Evolutionary conservation across 1,140 invertebrate species (phyloP).

Genomic region (Coptotermes formosanus): DNA sequence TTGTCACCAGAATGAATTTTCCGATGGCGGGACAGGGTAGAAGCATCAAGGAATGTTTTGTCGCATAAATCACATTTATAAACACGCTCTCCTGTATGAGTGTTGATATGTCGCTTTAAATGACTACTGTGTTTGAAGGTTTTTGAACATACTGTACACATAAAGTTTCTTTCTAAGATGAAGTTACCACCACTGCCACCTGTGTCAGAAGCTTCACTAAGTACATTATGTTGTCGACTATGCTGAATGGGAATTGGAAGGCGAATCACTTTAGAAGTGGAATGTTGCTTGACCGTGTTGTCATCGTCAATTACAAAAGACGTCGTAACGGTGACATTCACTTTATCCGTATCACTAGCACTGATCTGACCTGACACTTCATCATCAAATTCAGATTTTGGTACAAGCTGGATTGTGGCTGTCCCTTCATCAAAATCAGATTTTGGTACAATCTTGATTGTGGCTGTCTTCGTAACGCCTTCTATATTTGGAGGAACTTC

Average conservation of each 20-base stretch:
- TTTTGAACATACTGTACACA: background rate
- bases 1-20: constrained; percentile 28
- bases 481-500: constrained; percentile 1
- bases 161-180: background rate
- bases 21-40: constrained; percentile 24
- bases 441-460: constrained; percentile 3
- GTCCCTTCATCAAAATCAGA: background rate
- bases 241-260: background rate
- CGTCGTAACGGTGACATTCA: background rate
- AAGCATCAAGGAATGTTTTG: constrained; percentile 26
- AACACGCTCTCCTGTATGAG: constrained; percentile 26
- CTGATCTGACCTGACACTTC: background rate
- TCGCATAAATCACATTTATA: constrained; percentile 30
- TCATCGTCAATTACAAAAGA: background rate
- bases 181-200: background rate
- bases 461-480: background rate
- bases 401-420: background rate
- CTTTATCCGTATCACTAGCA: background rate
- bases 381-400: background rate
- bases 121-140: constrained; percentile 18
- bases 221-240: background rate
- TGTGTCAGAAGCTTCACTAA: background rate
- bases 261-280: background rate
- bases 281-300: background rate
- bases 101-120: constrained; percentile 25